Percentiles rank a stretch among this genome's conserved stretches.
phyloP scores from a whole-genome alignment of 2,888 invertebrate species.

The Malthinus seriepunctatus region DNA sequence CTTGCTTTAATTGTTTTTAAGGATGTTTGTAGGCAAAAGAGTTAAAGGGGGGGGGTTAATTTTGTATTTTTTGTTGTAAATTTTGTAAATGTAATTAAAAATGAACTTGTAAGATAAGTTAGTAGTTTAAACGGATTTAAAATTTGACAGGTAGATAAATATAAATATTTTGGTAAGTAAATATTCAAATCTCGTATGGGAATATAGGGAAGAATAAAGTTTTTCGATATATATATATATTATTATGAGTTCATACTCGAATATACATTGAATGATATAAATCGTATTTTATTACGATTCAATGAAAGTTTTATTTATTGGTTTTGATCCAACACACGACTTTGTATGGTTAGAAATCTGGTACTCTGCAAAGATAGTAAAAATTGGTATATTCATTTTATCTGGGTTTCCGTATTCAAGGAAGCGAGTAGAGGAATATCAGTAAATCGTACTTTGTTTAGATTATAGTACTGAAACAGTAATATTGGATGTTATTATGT shows the following conservation, averaged over 20 bases:
- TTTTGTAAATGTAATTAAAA: no score
- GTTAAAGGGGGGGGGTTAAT: no score
- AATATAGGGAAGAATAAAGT: conserved; percentile 6
- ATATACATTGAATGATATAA: conserved; percentile 32
- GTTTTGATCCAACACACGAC: conserved; percentile 26
- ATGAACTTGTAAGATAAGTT: no score
- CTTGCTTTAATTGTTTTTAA: no score
- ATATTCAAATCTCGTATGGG: conserved; percentile 5
- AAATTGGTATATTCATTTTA: conserved; percentile 27
- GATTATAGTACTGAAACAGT: conserved; percentile 21
- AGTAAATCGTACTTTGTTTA: conserved; percentile 29
- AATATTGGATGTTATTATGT: conserved; percentile 27
- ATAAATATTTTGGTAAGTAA: neutral
- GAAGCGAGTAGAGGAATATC: conserved; percentile 25
- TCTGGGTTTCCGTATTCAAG: conserved; percentile 21
- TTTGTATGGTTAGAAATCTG: conserved; percentile 22
- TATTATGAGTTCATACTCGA: conserved; percentile 7
- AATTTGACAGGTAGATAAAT: no score
- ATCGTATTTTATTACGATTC: conserved; percentile 32
- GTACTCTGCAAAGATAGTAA: conserved; percentile 25
- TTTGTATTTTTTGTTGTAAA: no score
- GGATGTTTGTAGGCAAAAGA: no score
- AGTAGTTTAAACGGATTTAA: no score
- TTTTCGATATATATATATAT: conserved; percentile 6
- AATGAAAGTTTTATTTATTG: conserved; percentile 33